phyloP scores from a whole-genome alignment of 2,888 invertebrate genomes.

The Coronaproctus castanopsis region DNA sequence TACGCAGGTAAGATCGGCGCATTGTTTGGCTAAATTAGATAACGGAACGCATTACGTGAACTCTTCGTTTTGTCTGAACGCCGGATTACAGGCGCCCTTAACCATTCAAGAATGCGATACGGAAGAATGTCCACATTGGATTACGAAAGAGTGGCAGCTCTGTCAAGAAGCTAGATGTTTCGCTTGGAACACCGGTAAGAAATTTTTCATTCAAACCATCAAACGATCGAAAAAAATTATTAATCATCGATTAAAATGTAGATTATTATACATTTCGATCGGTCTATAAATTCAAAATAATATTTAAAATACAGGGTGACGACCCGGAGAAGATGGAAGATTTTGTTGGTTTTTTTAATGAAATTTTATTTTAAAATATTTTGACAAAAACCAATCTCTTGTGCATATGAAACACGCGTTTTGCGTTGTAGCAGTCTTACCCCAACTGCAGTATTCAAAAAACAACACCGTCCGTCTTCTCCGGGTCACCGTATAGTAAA shows the following conservation, averaged over 20 bases:
- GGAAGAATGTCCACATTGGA: constrained; percentile 53
- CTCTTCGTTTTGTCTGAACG: constrained; percentile 45
- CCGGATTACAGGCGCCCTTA: constrained; percentile 41
- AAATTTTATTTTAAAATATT: too few species aligned
- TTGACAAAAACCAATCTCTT: too few species aligned
- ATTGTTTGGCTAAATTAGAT: constrained; percentile 45
- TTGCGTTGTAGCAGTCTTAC: too few species aligned
- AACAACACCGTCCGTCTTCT: too few species aligned
- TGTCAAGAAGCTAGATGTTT: constrained; percentile 56
- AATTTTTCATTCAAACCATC: neutral
- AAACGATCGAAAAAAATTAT: neutral
- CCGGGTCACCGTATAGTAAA: too few species aligned
- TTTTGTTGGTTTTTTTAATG: too few species aligned
- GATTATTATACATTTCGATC: too few species aligned
- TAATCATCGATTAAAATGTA: too few species aligned
- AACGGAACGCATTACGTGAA: constrained; percentile 39
- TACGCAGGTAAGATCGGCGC: constrained; percentile 45
- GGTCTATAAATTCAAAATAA: neutral
- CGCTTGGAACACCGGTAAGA: constrained; percentile 42
- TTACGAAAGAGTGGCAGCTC: constrained; percentile 43
- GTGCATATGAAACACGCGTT: too few species aligned
- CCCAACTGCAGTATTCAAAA: too few species aligned
- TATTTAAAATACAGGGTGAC: neutral
- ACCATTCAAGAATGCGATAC: constrained; percentile 43
- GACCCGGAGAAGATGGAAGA: too few species aligned